Evolutionary conservation across 2,113 vertebrate species (phyloP).

Genomic region (Neolamprologus sp.): DNA sequence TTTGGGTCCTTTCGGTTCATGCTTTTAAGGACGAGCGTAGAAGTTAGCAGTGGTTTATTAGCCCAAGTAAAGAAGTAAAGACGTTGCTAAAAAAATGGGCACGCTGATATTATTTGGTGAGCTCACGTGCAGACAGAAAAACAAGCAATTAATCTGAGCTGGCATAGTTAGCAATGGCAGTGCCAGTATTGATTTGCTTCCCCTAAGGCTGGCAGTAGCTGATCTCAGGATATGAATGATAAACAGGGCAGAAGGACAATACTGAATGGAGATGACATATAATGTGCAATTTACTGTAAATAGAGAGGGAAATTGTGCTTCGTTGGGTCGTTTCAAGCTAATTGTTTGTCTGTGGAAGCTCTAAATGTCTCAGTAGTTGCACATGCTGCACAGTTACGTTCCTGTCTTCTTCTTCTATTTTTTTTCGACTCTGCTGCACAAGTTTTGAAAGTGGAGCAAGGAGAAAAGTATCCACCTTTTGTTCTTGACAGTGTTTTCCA

Average conservation of each 20-base stretch:
- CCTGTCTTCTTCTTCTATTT: neutral
- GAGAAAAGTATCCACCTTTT: slow-evolving; percentile 12
- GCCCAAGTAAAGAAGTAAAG: neutral
- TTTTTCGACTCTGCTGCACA: neutral
- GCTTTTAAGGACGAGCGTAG: neutral
- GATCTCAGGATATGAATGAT: slow-evolving; percentile 1
- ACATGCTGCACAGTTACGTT: neutral
- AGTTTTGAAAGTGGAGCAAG: slow-evolving; percentile 21
- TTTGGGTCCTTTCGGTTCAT: neutral
- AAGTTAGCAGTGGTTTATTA: neutral
- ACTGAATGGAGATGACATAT: slow-evolving; percentile 1
- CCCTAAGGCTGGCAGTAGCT: slow-evolving; percentile 2
- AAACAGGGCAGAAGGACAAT: neutral
- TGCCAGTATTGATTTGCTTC: neutral
- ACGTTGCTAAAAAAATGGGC: neutral
- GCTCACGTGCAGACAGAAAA: neutral
- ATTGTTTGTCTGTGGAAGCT: neutral
- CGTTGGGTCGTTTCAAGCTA: neutral
- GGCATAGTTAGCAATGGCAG: slow-evolving; percentile 27
- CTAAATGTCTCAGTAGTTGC: neutral
- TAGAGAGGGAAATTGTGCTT: neutral
- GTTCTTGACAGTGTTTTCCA: slow-evolving; percentile 37
- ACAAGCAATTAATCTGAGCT: slow-evolving; percentile 37
- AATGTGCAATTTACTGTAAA: neutral
- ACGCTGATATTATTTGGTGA: neutral